phyloP scores from a whole-genome alignment of 2,888 invertebrate genomes.

The Dryobota labecula region DNA sequence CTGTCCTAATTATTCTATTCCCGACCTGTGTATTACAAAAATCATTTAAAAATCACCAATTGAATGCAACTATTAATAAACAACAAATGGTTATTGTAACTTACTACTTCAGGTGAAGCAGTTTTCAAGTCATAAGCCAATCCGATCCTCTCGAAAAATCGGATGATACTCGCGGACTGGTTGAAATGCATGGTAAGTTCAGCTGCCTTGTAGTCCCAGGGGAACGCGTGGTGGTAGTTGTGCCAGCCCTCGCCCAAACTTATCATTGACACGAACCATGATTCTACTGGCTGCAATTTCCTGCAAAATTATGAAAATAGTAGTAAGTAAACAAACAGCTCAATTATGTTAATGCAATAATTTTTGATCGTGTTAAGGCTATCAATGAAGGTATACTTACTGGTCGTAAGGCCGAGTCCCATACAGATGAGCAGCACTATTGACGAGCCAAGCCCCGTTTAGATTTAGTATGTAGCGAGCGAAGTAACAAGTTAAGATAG shows the following conservation, averaged over 20 bases:
- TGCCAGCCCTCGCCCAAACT: constrained; percentile 97
- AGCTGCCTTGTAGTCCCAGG: constrained; percentile 98
- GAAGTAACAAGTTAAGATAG: constrained; percentile 91
- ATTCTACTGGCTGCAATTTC: constrained; percentile 94
- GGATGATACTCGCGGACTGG: constrained; percentile 91
- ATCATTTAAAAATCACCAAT: neutral
- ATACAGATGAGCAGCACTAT: constrained; percentile 95
- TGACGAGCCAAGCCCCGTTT: constrained; percentile 96
- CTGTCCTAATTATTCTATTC: constrained; percentile 91
- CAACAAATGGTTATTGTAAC: neutral
- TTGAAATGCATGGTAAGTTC: constrained; percentile 93
- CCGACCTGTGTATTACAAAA: constrained; percentile 79
- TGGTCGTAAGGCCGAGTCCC: constrained; percentile 95
- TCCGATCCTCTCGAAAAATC: constrained; percentile 91
- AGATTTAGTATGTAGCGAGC: constrained; percentile 91
- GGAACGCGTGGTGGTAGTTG: constrained; percentile 98
- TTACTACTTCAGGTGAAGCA: constrained; percentile 82
- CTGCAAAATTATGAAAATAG: constrained; percentile 81
- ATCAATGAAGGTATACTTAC: constrained; percentile 81
- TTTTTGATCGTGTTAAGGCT: neutral
- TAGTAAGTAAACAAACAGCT: constrained; percentile 17
- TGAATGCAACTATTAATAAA: neutral
- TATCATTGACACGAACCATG: constrained; percentile 92
- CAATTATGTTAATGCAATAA: neutral
- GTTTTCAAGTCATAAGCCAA: constrained; percentile 92